Conservation (phyloP, 1,140 invertebrate species). For the Brevipalpus yothersi region DNA sequence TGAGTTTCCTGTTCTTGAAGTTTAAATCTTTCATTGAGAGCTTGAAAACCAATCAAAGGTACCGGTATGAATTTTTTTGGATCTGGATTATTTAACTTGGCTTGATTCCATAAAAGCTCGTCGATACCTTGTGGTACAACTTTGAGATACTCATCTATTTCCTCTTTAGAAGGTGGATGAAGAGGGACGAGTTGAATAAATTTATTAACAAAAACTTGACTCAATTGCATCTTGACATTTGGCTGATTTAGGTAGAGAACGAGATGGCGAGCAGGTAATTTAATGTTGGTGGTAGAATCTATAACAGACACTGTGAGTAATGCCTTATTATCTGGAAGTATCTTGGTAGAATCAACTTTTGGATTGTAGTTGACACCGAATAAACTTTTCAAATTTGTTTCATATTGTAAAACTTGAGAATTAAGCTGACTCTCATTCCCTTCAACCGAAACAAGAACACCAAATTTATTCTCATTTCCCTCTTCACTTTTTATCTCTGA, state of each 20-base stretch:
- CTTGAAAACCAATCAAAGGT: conserved; percentile 66
- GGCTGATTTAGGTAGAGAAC: conserved; percentile 7
- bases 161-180: conserved; percentile 20
- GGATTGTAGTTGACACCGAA: conserved; percentile 4
- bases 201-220: conserved; percentile 3
- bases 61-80: conserved; percentile 63
- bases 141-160: conserved; percentile 65
- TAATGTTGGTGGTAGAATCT: conserved; percentile 6
- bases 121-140: conserved; percentile 44
- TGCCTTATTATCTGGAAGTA: conserved; percentile 9
- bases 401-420: conserved; percentile 4
- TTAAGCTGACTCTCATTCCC: conserved; percentile 5
- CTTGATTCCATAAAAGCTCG: conserved; percentile 36
- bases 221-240: conserved; percentile 7
- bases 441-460: conserved; percentile 4
- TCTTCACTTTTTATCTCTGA: conserved; percentile 1
- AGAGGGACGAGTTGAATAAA: conserved; percentile 7
- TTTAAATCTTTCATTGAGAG: conserved; percentile 54
- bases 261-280: conserved; percentile 4
- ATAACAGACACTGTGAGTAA: conserved; percentile 4
- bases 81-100: conserved; percentile 76
- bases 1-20: conserved; percentile 49
- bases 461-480: conserved; percentile 1
- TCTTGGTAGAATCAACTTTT: conserved; percentile 9
- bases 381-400: conserved; percentile 8